Evolutionary conservation across 2,797 vertebrate genomes (phyloP), one percentile per base, ranked within the genome.

Genomic region (Aulostomus chinensis): DNA sequence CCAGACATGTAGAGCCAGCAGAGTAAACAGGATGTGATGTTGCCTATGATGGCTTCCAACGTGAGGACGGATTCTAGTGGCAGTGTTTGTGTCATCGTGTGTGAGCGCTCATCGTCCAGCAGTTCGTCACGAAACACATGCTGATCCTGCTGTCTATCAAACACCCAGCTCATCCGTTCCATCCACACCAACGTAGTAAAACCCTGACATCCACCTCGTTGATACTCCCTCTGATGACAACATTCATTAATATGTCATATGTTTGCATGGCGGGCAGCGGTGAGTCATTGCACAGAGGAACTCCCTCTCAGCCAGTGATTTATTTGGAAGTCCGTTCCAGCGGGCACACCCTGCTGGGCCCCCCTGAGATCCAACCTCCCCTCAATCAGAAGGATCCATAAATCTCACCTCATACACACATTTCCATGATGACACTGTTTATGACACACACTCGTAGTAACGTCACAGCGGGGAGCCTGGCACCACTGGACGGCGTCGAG

Each of bases 51-150:
- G 39, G 48, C 46, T 78, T 76, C 57, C 66, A 63, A 76, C n/a
- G n/a, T n/a, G n/a, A n/a, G n/a, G n/a, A n/a, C n/a, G n/a, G n/a
- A 79, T 24, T 5, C 39, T 39, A 18, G 31, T 0, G 28, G 55
- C 70, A 81, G 54, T 63, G 50, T 81, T 85, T 68, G 74, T 68
- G 42, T 76, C 58, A 74, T 37, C 52, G 56, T 60, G 61, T 64
- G 51, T 65, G 67, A 76, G 73, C 43, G n/a, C n/a, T n/a, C 42
- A 49, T 81, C 47, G 58, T 41, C 45, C 30, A 38, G 71, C 14
- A 56, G 74, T 78, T 66, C n/a, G n/a, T n/a, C n/a, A n/a, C n/a
- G n/a, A 35, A 42, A 51, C 30, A 71, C 22, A 69, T 12, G 17
- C 25, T 49, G 43, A 65, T 52, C 51, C 48, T 17, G 3, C 53